Evolutionary conservation across 2,797 vertebrate species (phyloP).

Genomic region (Hemitrygon akajei): DNA sequence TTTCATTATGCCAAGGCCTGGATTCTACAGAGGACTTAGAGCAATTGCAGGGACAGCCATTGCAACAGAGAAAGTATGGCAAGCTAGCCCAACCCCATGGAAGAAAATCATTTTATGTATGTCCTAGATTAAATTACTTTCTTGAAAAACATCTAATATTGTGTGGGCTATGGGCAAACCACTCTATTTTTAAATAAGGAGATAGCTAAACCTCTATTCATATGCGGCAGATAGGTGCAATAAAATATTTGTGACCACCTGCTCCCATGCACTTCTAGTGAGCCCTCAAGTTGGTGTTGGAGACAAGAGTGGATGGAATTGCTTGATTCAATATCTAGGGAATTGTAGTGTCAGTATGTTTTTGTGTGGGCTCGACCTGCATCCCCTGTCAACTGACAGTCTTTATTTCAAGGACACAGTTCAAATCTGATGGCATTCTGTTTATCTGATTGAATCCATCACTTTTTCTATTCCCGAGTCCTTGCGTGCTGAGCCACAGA

Average conservation of each 20-base stretch:
- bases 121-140: neutral
- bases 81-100: neutral
- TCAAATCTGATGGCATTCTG: neutral
- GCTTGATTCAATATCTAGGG: neutral
- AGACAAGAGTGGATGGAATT: neutral
- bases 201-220: neutral
- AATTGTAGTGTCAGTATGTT: neutral
- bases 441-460: neutral
- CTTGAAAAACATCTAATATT: neutral
- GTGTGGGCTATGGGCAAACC: no score
- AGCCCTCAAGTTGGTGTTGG: neutral
- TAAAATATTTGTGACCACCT: neutral
- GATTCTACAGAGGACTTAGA: neutral
- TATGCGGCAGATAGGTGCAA: neutral
- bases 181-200: no score
- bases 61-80: neutral
- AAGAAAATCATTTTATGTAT: neutral
- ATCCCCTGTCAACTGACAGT: neutral
- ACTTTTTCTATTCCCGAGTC: neutral
- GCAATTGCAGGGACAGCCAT: neutral
- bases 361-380: neutral
- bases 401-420: neutral
- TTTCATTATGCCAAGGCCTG: neutral
- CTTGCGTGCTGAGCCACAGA: neutral
- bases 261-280: neutral